A percentile compares a stretch with the other conserved stretches of the same genome.
Conservation (phyloP, 2,888 invertebrate species). For the Pteria penguin region DNA sequence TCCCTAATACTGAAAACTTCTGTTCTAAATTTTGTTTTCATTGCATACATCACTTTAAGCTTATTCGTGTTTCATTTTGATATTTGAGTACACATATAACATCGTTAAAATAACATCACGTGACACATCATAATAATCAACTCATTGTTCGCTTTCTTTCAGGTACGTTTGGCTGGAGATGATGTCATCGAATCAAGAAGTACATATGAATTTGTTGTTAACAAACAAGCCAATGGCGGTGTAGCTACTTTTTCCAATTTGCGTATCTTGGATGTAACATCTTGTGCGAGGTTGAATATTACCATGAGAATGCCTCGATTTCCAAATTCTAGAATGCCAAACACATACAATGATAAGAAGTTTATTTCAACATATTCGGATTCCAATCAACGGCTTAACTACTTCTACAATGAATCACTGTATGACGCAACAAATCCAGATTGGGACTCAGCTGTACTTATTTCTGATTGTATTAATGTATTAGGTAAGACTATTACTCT, state of each 20-base stretch:
- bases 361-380: constrained; percentile 32
- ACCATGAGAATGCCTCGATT: constrained; percentile 53
- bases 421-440: constrained; percentile 5
- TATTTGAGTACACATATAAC: too few relatives aligned
- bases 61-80: too few relatives aligned
- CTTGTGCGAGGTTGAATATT: constrained; percentile 46
- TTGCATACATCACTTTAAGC: too few relatives aligned
- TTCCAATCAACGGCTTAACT: not conserved
- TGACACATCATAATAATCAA: not conserved
- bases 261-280: constrained; percentile 50
- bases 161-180: constrained; percentile 53
- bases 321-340: constrained; percentile 54
- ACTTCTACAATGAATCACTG: constrained; percentile 33
- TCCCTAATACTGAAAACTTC: too few relatives aligned
- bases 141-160: constrained; percentile 16
- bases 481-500: constrained; percentile 43
- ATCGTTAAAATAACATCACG: not conserved
- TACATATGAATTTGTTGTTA: constrained; percentile 42
- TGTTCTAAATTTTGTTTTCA: too few relatives aligned
- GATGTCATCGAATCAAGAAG: constrained; percentile 38
- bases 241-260: constrained; percentile 46
- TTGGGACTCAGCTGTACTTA: constrained; percentile 31
- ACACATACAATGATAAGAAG: constrained; percentile 44
- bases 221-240: constrained; percentile 49
- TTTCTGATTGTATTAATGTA: constrained; percentile 38